phyloP scores from a whole-genome alignment of 2,797 vertebrate genomes.

The Myotis daubentonii region DNA sequence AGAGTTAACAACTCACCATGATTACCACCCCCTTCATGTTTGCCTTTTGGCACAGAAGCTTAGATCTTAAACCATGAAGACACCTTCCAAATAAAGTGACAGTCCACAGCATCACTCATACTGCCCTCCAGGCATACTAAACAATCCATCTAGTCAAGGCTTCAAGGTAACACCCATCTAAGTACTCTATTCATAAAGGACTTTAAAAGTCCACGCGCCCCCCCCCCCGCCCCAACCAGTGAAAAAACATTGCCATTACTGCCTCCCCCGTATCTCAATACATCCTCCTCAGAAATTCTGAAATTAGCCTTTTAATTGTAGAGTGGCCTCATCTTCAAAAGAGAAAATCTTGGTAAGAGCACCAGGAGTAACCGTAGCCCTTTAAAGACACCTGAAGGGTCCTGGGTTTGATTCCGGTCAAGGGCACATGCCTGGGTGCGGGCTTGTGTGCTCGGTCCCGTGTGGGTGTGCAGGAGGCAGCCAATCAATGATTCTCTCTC shows the following conservation, averaged over 20 bases:
- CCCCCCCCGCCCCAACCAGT: neutral
- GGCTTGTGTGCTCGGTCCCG: too few species aligned
- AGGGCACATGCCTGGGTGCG: too few species aligned
- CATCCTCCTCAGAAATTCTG: neutral
- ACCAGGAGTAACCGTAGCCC: neutral
- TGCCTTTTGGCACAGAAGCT: neutral
- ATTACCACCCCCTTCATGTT: neutral
- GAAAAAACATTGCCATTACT: neutral
- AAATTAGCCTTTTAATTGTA: neutral
- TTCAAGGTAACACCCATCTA: neutral
- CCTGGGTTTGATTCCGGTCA: too few species aligned
- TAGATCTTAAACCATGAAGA: constrained; percentile 22
- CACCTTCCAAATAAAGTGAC: constrained; percentile 9
- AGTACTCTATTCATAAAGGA: neutral
- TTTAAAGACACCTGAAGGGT: neutral
- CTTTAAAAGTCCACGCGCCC: neutral
- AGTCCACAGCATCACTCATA: neutral
- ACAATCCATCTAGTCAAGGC: neutral
- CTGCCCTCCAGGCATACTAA: constrained; percentile 33
- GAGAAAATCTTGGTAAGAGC: neutral
- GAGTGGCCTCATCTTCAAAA: constrained; percentile 22
- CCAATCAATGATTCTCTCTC: too few species aligned
- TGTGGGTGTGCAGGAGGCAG: too few species aligned
- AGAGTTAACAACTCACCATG: constrained; percentile 1
- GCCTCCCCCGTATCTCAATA: neutral